Percentiles rank a stretch among this genome's conserved stretches.
Conservation (phyloP, 2,888 invertebrate genomes). For the Timandra comae region DNA sequence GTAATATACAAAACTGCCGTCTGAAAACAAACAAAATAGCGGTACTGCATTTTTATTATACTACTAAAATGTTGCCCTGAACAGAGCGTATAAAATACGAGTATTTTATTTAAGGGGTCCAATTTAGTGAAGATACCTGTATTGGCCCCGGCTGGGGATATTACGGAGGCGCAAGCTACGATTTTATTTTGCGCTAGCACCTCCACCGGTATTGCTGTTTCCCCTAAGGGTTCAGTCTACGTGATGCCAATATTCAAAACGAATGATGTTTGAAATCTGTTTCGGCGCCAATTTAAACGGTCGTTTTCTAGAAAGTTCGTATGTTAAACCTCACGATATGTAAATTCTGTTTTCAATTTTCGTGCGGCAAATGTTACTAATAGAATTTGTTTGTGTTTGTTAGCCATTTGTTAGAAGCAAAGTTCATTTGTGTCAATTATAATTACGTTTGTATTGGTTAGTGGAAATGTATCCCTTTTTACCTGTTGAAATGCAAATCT, state of each 20-base stretch:
- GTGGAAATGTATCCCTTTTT: too few relatives aligned
- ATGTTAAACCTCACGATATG: slow-evolving; percentile 45
- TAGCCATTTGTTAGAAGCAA: slow-evolving; percentile 15
- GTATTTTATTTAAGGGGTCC: slow-evolving; percentile 54
- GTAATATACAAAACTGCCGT: slow-evolving; percentile 12
- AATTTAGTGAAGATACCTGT: slow-evolving; percentile 60
- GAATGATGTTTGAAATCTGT: slow-evolving; percentile 66
- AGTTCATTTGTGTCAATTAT: too few relatives aligned
- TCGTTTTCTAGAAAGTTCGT: slow-evolving; percentile 45
- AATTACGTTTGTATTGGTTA: too few relatives aligned
- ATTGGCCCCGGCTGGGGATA: slow-evolving; percentile 58
- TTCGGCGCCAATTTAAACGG: slow-evolving; percentile 54
- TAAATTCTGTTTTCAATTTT: slow-evolving; percentile 55
- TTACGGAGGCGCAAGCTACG: slow-evolving; percentile 51
- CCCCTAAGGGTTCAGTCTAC: slow-evolving; percentile 62
- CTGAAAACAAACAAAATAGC: slow-evolving; percentile 15
- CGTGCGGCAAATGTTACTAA: slow-evolving; percentile 27
- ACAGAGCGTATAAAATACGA: slow-evolving; percentile 35
- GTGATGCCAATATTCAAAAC: slow-evolving; percentile 69
- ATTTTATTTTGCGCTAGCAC: slow-evolving; percentile 60
- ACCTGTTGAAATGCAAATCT: too few relatives aligned
- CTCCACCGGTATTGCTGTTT: slow-evolving; percentile 52
- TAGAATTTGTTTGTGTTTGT: slow-evolving; percentile 27
- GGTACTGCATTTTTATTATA: slow-evolving; percentile 27
- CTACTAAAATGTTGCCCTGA: slow-evolving; percentile 30